These are phyloP conservation scores for Pao palembangensis DNA, from an alignment of 2,113 vertebrate species.

Conservation along the genomic window DNA sequence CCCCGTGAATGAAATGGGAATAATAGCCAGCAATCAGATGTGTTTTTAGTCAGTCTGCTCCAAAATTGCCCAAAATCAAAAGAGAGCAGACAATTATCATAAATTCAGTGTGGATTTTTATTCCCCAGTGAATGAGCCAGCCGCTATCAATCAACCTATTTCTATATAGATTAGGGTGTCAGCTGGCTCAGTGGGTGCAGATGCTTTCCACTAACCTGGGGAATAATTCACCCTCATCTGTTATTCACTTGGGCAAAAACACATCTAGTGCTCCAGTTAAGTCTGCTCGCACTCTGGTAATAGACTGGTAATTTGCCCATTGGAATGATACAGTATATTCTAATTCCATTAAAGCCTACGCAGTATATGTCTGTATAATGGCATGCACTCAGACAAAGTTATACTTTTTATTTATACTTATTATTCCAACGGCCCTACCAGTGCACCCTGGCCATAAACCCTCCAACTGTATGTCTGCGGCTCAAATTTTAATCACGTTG, in stretches of 20 bases:
- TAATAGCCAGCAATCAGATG: conserved; percentile 12
- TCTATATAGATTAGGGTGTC: conserved; percentile 24
- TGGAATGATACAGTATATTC: conserved; percentile 45
- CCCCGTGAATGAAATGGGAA: no score
- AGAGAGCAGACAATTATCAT: conserved; percentile 21
- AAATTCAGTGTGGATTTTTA: conserved; percentile 12
- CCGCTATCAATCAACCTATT: conserved; percentile 18
- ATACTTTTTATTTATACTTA: no score
- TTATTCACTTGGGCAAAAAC: conserved; percentile 47
- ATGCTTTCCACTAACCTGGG: conserved; percentile 23
- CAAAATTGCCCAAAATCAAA: conserved; percentile 20
- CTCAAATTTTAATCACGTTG: conserved; percentile 31
- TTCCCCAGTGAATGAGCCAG: conserved; percentile 14
- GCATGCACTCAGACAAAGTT: conserved; percentile 15
- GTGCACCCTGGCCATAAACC: conserved; percentile 20
- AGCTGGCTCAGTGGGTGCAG: background rate
- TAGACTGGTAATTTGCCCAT: conserved; percentile 51
- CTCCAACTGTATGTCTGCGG: conserved; percentile 7
- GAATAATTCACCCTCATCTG: conserved; percentile 48
- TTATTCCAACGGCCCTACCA: conserved; percentile 10
- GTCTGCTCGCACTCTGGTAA: conserved; percentile 43
- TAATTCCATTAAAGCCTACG: conserved; percentile 34
- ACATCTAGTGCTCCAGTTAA: conserved; percentile 43
- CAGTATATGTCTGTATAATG: conserved; percentile 33
- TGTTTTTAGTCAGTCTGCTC: no score